Percentiles rank a stretch among this genome's conserved stretches.
Conservation (phyloP, 2,888 invertebrate species). For the Papilio protenor region DNA sequence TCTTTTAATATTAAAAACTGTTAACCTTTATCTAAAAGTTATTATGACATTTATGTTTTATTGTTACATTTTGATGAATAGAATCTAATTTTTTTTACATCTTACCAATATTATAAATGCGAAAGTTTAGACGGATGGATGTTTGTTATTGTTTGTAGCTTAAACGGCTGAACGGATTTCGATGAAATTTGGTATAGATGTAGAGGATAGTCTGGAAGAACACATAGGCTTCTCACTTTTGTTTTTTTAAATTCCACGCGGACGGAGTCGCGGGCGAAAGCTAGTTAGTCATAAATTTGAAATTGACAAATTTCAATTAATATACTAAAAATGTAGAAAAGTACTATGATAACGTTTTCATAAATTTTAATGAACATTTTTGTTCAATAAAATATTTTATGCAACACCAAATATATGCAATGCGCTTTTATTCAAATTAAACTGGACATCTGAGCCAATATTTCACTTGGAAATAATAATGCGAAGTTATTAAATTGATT, state of each 20-base stretch:
- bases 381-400: conserved; percentile 3
- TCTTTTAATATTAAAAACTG: conserved; percentile 13
- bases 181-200: no score
- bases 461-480: no score
- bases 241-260: no score
- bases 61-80: not conserved
- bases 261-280: no score
- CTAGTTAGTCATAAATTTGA: not conserved
- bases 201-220: no score
- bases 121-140: no score
- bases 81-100: not conserved
- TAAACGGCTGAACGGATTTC: no score
- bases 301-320: not conserved
- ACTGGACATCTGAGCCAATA: no score
- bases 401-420: conserved; percentile 7
- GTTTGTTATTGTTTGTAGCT: no score
- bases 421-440: not conserved
- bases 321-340: conserved; percentile 9
- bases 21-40: conserved; percentile 26
- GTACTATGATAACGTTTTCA: not conserved
- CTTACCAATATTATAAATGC: no score
- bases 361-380: not conserved
- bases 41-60: conserved; percentile 16
- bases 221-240: no score
- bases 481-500: no score